Percentiles rank a stretch among this genome's conserved stretches.
These are phyloP conservation scores for Apolygus lucorum DNA, from an alignment of 1,140 invertebrate species.

Conservation along the genomic window DNA sequence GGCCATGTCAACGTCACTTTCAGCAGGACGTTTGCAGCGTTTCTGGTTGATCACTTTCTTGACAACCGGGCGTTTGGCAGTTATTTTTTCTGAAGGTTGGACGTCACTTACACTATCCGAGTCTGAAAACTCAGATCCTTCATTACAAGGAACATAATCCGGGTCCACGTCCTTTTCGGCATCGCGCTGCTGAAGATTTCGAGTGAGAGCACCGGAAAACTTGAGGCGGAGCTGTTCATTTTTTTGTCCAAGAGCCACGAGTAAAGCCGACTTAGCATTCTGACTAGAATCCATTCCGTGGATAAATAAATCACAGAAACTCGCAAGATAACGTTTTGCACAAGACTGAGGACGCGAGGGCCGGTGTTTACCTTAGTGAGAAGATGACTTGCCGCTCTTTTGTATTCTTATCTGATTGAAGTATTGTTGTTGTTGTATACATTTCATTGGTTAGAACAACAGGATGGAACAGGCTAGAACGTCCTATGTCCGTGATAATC, in stretches of 20 bases:
- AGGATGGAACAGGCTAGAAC: neutral
- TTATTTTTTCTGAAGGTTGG: neutral
- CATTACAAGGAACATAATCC: neutral
- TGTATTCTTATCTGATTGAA: too few species aligned
- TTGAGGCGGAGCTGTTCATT: conserved; percentile 1
- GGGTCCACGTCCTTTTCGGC: neutral
- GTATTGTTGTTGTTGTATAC: neutral
- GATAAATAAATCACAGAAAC: neutral
- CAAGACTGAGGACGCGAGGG: neutral
- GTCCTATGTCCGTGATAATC: neutral
- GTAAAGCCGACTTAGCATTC: neutral
- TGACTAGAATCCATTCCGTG: neutral
- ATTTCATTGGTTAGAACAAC: neutral
- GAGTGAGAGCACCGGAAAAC: neutral
- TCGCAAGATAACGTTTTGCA: neutral
- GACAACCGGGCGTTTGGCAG: too few species aligned
- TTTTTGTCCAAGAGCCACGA: neutral
- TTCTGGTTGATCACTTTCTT: too few species aligned
- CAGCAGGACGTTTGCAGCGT: too few species aligned
- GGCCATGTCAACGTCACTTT: too few species aligned
- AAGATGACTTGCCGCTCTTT: neutral
- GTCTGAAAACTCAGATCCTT: neutral
- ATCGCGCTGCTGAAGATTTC: neutral
- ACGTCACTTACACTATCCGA: neutral
- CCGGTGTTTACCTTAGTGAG: neutral